Evolutionary conservation across 2,113 vertebrate genomes (phyloP).

Genomic region (Gallinago undulata): DNA sequence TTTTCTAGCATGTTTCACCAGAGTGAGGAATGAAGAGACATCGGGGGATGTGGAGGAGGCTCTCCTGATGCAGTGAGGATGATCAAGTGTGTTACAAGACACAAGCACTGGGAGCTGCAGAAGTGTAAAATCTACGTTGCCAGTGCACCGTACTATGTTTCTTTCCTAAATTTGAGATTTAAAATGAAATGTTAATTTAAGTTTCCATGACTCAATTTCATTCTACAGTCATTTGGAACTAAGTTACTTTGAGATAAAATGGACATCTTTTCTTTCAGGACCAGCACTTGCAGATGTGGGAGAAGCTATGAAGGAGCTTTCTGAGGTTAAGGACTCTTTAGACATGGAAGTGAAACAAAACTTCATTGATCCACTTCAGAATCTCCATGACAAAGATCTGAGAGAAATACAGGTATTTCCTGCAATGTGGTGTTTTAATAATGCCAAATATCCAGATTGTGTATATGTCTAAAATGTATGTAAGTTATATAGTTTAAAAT

Average conservation of each 20-base stretch:
- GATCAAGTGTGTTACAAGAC: neutral
- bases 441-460: neutral
- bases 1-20: neutral
- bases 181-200: neutral
- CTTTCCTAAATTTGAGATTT: neutral
- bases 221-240: neutral
- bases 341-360: conserved; percentile 99
- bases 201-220: neutral
- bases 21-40: fast-evolving
- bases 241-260: neutral
- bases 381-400: conserved; percentile 96
- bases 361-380: conserved; percentile 96
- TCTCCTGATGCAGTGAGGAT: neutral
- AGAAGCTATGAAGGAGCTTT: conserved; percentile 92
- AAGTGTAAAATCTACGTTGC: neutral
- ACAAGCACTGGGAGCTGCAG: neutral
- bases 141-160: neutral
- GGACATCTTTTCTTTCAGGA: conserved; percentile 71
- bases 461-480: neutral
- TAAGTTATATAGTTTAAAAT: neutral
- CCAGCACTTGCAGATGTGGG: conserved; percentile 89
- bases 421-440: neutral
- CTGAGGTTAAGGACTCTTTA: conserved; percentile 95
- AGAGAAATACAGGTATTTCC: conserved; percentile 91
- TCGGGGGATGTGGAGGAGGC: neutral